phyloP scores from a whole-genome alignment of 2,113 vertebrate species.

The Apistogramma diplotaenia region DNA sequence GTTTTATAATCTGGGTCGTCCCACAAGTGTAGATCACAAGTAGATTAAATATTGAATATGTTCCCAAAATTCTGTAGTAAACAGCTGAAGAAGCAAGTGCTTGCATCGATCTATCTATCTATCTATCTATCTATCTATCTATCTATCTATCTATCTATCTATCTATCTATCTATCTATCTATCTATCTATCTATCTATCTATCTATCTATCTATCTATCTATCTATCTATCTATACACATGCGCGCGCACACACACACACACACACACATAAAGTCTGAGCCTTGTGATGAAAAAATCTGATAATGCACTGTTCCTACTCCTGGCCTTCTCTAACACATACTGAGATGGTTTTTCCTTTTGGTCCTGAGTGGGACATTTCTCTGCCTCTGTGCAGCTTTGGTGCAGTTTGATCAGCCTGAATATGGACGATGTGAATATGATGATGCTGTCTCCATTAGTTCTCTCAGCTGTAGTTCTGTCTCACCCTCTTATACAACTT shows the following conservation, averaged over 20 bases:
- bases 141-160: too few species aligned
- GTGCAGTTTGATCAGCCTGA: not conserved
- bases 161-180: too few species aligned
- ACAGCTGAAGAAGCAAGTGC: slow-evolving; percentile 4
- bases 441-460: not conserved
- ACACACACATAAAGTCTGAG: too few species aligned
- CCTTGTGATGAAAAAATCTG: not conserved
- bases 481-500: not conserved
- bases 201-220: too few species aligned
- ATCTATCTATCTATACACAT: too few species aligned
- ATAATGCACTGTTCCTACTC: not conserved
- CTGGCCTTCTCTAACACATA: not conserved
- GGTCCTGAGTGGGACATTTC: not conserved
- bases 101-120: too few species aligned
- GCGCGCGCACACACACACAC: too few species aligned
- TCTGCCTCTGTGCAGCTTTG: not conserved
- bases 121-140: too few species aligned
- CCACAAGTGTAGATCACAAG: slow-evolving; percentile 58
- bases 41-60: slow-evolving; percentile 50
- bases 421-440: not conserved
- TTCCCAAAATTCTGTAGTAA: slow-evolving; percentile 21
- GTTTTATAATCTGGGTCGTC: slow-evolving; percentile 56
- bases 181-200: too few species aligned
- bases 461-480: not conserved
- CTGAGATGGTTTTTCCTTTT: not conserved